Evolutionary conservation across 2,113 vertebrate species (phyloP), one percentile per base, ranked within the genome.

Genomic region (Oncorhynchus nerka): DNA sequence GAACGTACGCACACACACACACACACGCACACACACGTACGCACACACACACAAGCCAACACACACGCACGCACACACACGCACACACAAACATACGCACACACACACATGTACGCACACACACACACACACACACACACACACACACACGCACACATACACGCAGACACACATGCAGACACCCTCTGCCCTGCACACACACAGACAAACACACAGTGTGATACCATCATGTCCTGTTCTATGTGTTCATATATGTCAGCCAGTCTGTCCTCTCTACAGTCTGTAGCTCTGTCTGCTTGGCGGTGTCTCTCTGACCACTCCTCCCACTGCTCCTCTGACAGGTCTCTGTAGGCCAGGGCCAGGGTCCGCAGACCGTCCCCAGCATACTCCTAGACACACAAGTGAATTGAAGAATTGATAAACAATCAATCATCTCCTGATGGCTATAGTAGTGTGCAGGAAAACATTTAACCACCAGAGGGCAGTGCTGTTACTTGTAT

Each of bases 141-240:
- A 0, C 7, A 7, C 34, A 7, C 34, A 2, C 0, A 7, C 7
- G 0, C 7, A 3, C 8, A 11, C 39, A 11, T 5, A 45, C 39
- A 9, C 39, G 9, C 39, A 45, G 8, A 45, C 39, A 11, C 39
- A 45, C 8, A 39, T 4, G 5, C 28, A 39, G 6, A 39, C 34
- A 39, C 6, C 7, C 34, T 8, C 34, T 8, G 5, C 28, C 28
- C 28, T 28, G 28, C 28, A 73, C 11, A 20, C 13, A 64, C 5
- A 32, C 19, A 22, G 4, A 45, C 64, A 61, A 0, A 94, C 80
- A 93, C 48, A n/a, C 85, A 55, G 49, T 0, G 15, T 51, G 13
- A 0, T 83, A 99, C 97, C 96, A 93, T 94, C 96, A 99, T 95
- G 80, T 98, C 91, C 1, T 93, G 95, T 81, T 99, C 97, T 2